Conservation (phyloP, 2,888 invertebrate species). For the Alviniconcha strummeri region DNA sequence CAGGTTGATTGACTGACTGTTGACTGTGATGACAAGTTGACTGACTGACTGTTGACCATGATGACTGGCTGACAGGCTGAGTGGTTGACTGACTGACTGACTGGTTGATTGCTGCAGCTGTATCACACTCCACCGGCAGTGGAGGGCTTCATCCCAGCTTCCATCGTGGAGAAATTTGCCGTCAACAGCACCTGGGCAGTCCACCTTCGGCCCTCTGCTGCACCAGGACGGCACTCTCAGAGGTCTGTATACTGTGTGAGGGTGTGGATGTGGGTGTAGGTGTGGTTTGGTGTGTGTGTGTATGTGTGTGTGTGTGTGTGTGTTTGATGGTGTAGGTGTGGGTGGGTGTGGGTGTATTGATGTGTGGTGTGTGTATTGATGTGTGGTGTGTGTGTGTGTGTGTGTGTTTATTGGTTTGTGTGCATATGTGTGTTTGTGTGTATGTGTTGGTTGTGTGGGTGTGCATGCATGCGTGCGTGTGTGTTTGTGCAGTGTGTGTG, state of each 20-base stretch:
- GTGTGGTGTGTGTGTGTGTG: no score
- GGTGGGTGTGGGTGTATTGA: neutral
- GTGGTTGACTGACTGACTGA: no score
- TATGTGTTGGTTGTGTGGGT: neutral
- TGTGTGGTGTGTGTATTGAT: neutral
- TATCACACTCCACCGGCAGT: slow-evolving; percentile 62
- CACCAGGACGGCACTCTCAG: slow-evolving; percentile 43
- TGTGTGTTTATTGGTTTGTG: no score
- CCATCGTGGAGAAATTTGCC: slow-evolving; percentile 34
- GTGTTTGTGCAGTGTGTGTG: neutral
- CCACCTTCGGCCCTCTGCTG: slow-evolving; percentile 38
- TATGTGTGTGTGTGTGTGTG: neutral
- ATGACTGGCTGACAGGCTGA: no score
- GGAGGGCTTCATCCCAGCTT: slow-evolving; percentile 44
- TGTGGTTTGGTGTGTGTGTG: neutral
- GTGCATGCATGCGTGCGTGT: no score
- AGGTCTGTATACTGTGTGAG: slow-evolving; percentile 34
- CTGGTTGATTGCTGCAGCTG: slow-evolving; percentile 44
- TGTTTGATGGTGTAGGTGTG: neutral
- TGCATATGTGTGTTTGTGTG: neutral
- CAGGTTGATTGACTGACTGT: no score
- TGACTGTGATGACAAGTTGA: no score
- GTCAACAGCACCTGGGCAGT: slow-evolving; percentile 34
- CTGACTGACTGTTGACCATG: no score
- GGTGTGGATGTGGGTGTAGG: neutral